Conservation (phyloP, 2,797 vertebrate species). For the Darevskia nairensis region DNA sequence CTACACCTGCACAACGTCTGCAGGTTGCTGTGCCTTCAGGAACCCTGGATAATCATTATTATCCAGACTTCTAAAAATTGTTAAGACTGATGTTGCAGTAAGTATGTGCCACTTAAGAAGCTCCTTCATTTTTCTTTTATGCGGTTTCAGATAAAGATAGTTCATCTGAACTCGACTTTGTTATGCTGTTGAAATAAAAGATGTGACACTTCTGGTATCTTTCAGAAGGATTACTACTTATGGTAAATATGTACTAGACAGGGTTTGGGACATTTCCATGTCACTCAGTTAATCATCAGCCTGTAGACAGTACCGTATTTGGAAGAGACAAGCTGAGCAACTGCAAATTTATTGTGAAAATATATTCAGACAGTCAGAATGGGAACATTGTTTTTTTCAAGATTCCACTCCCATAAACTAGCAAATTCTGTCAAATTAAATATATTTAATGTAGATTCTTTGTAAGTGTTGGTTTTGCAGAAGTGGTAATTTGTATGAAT, state of each 20-base stretch:
- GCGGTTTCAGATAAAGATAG: background rate
- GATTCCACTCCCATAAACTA: slow-evolving; percentile 48
- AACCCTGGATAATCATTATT: background rate
- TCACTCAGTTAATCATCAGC: slow-evolving; percentile 16
- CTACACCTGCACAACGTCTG: background rate
- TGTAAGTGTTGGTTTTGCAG: background rate
- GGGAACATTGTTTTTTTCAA: slow-evolving; percentile 41
- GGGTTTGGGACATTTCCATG: background rate
- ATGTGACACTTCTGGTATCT: background rate
- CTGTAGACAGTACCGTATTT: slow-evolving; percentile 45
- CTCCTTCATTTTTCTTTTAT: background rate
- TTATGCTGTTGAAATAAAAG: background rate
- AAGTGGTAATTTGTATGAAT: background rate
- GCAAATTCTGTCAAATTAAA: slow-evolving; percentile 40
- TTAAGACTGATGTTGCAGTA: background rate
- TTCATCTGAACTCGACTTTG: background rate
- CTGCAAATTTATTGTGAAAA: background rate
- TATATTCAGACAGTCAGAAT: slow-evolving; percentile 29
- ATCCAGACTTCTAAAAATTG: background rate
- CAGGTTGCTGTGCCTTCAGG: background rate
- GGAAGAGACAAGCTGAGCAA: slow-evolving; percentile 20
- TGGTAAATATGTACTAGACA: background rate
- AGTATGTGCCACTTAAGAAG: background rate
- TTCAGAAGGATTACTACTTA: background rate
- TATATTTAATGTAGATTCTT: slow-evolving; percentile 54